Evolutionary conservation across 2,797 vertebrate species (phyloP).

Genomic region (Apogon hyalosoma): DNA sequence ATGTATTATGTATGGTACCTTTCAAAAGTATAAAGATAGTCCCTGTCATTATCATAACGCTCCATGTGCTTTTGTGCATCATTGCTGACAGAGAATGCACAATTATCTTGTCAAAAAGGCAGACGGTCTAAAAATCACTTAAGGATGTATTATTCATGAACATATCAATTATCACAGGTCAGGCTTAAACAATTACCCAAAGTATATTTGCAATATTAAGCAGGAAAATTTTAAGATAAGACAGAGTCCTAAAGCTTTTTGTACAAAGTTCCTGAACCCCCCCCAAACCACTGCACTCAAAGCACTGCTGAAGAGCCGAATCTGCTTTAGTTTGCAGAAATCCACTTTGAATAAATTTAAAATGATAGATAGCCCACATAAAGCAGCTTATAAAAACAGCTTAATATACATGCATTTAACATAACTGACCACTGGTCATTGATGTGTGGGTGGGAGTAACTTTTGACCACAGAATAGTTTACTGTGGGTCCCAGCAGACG

Average conservation of each 20-base stretch:
- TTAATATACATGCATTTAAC: background rate
- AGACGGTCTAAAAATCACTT: background rate
- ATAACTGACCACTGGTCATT: conserved; percentile 7
- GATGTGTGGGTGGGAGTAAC: conserved; percentile 19
- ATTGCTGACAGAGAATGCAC: background rate
- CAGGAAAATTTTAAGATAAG: background rate
- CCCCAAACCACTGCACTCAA: background rate
- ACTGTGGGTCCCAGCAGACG: conserved; percentile 83
- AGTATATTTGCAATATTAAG: background rate
- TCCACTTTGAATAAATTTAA: too few species aligned
- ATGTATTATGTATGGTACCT: conserved; percentile 29
- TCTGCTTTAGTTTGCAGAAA: too few species aligned
- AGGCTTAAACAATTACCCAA: background rate
- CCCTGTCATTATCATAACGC: conserved; percentile 4
- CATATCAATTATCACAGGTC: background rate
- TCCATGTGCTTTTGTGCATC: conserved; percentile 6
- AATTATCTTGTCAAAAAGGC: conserved; percentile 1
- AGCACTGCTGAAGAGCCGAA: background rate
- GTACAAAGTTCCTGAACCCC: background rate
- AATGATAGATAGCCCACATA: background rate
- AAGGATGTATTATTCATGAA: conserved; percentile 12
- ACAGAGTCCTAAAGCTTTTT: background rate
- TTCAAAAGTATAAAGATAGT: background rate
- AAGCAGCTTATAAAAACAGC: conserved; percentile 10
- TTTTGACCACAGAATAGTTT: conserved; percentile 43